phyloP scores from a whole-genome alignment of 2,113 vertebrate species.

The Sceloporus undulatus region DNA sequence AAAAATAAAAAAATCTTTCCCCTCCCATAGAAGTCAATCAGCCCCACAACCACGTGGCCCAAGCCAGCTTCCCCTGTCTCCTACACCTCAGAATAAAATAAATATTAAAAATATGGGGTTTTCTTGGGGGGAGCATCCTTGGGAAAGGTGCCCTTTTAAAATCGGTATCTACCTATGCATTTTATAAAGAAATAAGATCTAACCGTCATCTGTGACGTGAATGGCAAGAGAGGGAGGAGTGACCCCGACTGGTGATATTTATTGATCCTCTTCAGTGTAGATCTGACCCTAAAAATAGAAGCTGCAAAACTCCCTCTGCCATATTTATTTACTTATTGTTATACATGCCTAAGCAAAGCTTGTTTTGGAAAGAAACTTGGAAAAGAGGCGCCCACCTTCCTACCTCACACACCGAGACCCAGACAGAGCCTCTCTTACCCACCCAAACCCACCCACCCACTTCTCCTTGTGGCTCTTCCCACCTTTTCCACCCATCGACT shows the following conservation, averaged over 20 bases:
- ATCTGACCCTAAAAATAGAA: slow-evolving; percentile 42
- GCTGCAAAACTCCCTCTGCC: not conserved
- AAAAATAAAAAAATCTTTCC: slow-evolving; percentile 9
- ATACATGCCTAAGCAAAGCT: not conserved
- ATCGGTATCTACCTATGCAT: not conserved
- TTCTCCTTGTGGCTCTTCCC: not conserved
- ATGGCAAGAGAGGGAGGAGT: not conserved
- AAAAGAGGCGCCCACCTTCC: not conserved
- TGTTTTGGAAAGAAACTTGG: not conserved
- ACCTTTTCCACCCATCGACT: not conserved
- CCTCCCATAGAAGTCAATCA: slow-evolving; percentile 35
- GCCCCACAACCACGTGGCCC: slow-evolving; percentile 37
- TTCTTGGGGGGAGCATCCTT: not conserved
- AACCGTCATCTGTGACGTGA: slow-evolving; percentile 2
- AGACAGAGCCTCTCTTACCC: not conserved
- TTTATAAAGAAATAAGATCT: fast-evolving
- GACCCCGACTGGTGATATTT: slow-evolving; percentile 40
- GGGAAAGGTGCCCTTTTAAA: not conserved
- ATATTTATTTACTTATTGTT: not conserved
- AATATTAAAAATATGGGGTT: not conserved
- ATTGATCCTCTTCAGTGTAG: slow-evolving; percentile 31
- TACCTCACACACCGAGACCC: not conserved
- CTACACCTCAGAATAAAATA: not conserved
- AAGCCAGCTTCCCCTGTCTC: not conserved
- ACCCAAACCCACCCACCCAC: not conserved